Evolutionary conservation across 2,888 invertebrate species (phyloP).

Genomic region (Tanytarsus gracilentus): DNA sequence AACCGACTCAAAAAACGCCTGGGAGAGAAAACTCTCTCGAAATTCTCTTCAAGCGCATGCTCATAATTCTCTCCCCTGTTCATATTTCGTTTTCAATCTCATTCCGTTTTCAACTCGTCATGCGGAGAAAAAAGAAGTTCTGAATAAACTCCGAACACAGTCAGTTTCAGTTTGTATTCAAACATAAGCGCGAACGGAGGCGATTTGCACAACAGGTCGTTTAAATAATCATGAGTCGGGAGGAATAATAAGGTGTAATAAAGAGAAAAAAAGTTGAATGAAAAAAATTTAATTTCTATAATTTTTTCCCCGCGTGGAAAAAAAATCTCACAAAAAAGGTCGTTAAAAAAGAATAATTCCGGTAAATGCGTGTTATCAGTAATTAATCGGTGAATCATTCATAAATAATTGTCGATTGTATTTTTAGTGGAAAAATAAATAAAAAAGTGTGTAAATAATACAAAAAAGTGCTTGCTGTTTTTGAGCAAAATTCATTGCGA

Average conservation of each 20-base stretch:
- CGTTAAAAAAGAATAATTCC: not conserved
- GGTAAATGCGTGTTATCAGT: not conserved
- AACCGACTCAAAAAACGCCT: not conserved
- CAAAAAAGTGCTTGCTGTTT: not conserved
- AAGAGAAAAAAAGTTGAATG: not conserved
- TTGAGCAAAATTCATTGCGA: too few relatives aligned
- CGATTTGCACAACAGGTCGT: conserved; percentile 17
- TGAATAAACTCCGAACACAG: not conserved
- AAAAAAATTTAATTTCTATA: not conserved
- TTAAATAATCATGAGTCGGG: conserved; percentile 21
- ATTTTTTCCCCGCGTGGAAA: not conserved
- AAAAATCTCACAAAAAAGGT: not conserved
- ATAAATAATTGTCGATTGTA: conserved; percentile 4
- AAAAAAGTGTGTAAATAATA: not conserved
- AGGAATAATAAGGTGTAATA: not conserved
- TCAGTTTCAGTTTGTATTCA: conserved; percentile 23
- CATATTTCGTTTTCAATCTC: not conserved
- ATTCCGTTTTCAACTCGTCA: not conserved
- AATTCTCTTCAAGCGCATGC: not conserved
- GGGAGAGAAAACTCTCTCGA: not conserved
- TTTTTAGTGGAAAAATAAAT: too few relatives aligned
- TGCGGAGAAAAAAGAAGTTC: not conserved
- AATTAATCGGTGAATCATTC: not conserved
- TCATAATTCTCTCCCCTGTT: conserved; percentile 4
- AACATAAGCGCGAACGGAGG: conserved; percentile 22